Base-by-base conservation (phyloP, 2,888 invertebrate species). In the Pinctada fucata region DNA sequence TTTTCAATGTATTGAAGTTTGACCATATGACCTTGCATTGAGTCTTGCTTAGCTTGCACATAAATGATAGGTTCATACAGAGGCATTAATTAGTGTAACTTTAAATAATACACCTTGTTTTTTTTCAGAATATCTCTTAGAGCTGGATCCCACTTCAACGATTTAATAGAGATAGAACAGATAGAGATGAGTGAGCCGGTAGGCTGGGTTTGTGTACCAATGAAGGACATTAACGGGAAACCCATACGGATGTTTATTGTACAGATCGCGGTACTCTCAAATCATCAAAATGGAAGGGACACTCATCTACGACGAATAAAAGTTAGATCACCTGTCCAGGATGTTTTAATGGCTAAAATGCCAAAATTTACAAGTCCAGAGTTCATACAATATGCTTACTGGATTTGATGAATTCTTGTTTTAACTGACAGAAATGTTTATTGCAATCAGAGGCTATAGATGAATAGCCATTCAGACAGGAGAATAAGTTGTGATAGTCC, bases 261-360 rank as follows among this genome's bases (percentile, higher is more conserved):
- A 58, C 93, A 93, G 83, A 89, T 93, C 50, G 92, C 91, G 3
- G 90, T 93, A 0, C 95, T 99, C 69, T 97, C 97, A 87, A 99
- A 99, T 93, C 99, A 99, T 93, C 99, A 99, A 92, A 99, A 99
- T 93, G 99, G 99, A 3, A 94, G 99, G 82, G 99, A 99, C 91
- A 99, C 99, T 1, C 99, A 99, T 91, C 97, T 99, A 95, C 94
- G 99, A 75, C 98, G 98, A 93, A 98, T 99, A 80, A 97, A 98
- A 93, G 96, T 99, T 76, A 97, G 98, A 91, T 97, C 98, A 72
- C 98, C 98, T 0, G 94, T 90, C 1, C 90, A 91, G 79, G 88
- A 87, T 78, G 79, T 82, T 65, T 91, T 93, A 47, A 88, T 92
- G 72, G 89, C 92, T 8, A 91, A 91, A 80, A 93, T 93, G 89